Evolutionary conservation across 1,140 invertebrate genomes (phyloP).

Genomic region (Drosophila nebulosa): DNA sequence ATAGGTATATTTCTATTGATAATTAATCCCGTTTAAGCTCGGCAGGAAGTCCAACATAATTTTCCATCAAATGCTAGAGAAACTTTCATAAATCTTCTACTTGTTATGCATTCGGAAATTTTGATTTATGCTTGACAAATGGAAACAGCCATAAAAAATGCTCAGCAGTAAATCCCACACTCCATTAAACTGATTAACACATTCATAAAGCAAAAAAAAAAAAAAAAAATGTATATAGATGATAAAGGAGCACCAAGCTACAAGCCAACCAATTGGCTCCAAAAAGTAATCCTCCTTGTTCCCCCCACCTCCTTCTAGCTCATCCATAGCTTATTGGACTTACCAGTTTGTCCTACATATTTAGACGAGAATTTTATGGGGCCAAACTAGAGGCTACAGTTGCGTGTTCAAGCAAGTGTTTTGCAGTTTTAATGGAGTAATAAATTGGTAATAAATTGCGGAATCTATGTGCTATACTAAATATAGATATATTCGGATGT

Average conservation of each 20-base stretch:
- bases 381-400: conserved; percentile 29
- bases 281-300: background rate
- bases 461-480: conserved; percentile 11
- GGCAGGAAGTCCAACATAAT: background rate
- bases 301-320: background rate
- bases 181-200: conserved; percentile 60
- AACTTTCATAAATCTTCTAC: background rate
- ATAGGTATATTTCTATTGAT: background rate
- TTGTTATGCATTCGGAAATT: background rate
- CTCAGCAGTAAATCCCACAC: conserved; percentile 37
- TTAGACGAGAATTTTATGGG: conserved; percentile 31
- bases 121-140: conserved; percentile 33
- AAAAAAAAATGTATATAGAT: conserved; percentile 32
- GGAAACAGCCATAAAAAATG: conserved; percentile 20
- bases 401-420: conserved; percentile 54
- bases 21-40: background rate
- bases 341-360: background rate
- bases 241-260: conserved; percentile 30
- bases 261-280: conserved; percentile 1
- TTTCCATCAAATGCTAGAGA: conserved; percentile 2
- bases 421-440: conserved; percentile 56
- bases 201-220: conserved; percentile 47
- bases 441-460: conserved; percentile 59
- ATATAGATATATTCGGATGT: conserved; percentile 10
- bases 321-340: background rate